Percentiles rank a stretch among this genome's conserved stretches.
phyloP scores from a whole-genome alignment of 2,797 vertebrate species.

The Peromyscus melanophrys region DNA sequence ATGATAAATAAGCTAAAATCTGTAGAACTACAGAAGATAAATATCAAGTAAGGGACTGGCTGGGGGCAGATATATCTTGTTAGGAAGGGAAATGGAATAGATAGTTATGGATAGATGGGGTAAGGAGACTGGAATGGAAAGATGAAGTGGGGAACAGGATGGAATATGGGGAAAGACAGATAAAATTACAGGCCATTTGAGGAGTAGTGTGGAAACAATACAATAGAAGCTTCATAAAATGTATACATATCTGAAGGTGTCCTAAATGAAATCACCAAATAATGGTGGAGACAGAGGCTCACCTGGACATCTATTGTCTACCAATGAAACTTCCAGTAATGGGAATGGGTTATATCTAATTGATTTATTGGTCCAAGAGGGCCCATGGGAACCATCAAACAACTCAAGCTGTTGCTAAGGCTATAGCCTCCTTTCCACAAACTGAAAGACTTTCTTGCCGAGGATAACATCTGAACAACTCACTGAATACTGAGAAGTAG shows the following conservation, averaged over 20 bases:
- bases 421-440: not conserved
- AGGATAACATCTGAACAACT: not conserved
- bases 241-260: not conserved
- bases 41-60: not conserved
- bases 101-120: not conserved
- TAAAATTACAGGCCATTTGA: not conserved
- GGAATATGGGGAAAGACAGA: not conserved
- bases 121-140: not conserved
- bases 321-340: not conserved
- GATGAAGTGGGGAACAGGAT: not conserved
- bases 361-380: not conserved
- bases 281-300: not conserved
- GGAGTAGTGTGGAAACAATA: not conserved
- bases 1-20: not conserved
- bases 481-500: not conserved
- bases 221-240: not conserved
- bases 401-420: not conserved
- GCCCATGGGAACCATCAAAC: not conserved
- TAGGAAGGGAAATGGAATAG: not conserved
- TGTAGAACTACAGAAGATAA: not conserved
- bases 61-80: not conserved
- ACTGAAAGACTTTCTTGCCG: not conserved
- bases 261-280: not conserved
- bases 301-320: not conserved
- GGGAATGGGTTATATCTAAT: not conserved